These are phyloP conservation scores for Fistularia tabacaria DNA, from an alignment of 2,797 vertebrate genomes.

Conservation along the genomic window DNA sequence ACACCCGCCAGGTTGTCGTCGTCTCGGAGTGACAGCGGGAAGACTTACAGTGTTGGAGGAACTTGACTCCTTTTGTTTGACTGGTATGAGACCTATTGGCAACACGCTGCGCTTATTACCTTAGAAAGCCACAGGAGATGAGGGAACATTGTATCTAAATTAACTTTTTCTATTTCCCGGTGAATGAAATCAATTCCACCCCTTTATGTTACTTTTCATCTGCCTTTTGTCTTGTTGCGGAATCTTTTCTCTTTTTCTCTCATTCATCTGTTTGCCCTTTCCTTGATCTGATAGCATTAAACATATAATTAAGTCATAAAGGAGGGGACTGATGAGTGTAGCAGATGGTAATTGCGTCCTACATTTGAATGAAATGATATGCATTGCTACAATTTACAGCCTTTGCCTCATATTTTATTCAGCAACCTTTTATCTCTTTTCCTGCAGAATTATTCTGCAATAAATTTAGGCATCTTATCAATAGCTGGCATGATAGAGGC, in stretches of 20 bases:
- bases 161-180: constrained; percentile 94
- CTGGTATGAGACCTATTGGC: constrained; percentile 92
- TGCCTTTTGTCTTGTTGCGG: constrained; percentile 99
- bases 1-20: too few relatives aligned
- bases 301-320: constrained; percentile 99
- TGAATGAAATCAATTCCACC: constrained; percentile 99
- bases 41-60: constrained; percentile 86
- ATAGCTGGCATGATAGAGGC: constrained; percentile 94
- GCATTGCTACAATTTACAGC: constrained; percentile 99
- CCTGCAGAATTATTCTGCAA: constrained; percentile 99
- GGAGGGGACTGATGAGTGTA: constrained; percentile 99
- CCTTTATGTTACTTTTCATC: constrained; percentile 98
- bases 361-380: constrained; percentile 99
- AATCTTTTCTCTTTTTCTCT: constrained; percentile 99
- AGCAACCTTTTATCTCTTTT: constrained; percentile 99
- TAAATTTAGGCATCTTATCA: constrained; percentile 99
- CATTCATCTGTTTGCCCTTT: constrained; percentile 99
- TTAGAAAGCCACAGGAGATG: constrained; percentile 84
- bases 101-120: constrained; percentile 97
- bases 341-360: constrained; percentile 99
- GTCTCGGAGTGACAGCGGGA: constrained; percentile 48
- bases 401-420: constrained; percentile 99
- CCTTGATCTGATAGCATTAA: constrained; percentile 99
- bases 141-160: constrained; percentile 99
- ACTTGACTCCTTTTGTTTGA: constrained; percentile 98